Percentiles rank a stretch among this genome's conserved stretches.
Conservation (phyloP, 2,797 vertebrate species). For the Cercopithecus petaurista region DNA sequence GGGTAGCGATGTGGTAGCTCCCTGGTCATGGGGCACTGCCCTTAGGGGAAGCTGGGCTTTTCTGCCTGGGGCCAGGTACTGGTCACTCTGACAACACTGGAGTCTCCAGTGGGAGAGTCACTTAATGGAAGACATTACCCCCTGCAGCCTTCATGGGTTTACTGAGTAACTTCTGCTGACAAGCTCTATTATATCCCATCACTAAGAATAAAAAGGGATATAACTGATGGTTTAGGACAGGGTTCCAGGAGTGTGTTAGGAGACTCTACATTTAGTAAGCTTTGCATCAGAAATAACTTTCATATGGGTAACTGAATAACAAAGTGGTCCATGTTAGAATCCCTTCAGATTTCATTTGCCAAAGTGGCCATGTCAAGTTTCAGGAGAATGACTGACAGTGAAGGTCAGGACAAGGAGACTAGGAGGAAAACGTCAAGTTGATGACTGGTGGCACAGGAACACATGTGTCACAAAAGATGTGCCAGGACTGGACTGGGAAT, state of each 20-base stretch:
- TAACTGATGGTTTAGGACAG: neutral
- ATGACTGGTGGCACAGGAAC: fast-evolving
- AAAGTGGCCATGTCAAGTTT: neutral
- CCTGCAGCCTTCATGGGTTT: fast-evolving
- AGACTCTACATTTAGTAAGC: neutral
- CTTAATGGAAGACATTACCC: neutral
- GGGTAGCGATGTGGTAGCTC: neutral
- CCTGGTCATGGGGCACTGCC: fast-evolving
- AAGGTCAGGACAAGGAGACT: neutral
- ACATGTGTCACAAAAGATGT: neutral
- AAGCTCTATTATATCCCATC: neutral
- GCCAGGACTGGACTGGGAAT: fast-evolving
- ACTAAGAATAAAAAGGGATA: neutral
- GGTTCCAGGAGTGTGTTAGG: neutral
- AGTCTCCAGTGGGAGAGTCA: neutral
- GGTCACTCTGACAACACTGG: neutral
- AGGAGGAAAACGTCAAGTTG: neutral
- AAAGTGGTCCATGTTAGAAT: neutral
- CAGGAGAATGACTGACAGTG: neutral
- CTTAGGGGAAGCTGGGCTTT: neutral
- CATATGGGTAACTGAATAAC: neutral
- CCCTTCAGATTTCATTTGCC: neutral
- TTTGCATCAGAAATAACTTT: neutral
- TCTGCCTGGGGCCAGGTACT: fast-evolving
- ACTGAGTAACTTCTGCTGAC: neutral